phyloP scores from a whole-genome alignment of 2,888 invertebrate genomes.

The Adela reaumurella region DNA sequence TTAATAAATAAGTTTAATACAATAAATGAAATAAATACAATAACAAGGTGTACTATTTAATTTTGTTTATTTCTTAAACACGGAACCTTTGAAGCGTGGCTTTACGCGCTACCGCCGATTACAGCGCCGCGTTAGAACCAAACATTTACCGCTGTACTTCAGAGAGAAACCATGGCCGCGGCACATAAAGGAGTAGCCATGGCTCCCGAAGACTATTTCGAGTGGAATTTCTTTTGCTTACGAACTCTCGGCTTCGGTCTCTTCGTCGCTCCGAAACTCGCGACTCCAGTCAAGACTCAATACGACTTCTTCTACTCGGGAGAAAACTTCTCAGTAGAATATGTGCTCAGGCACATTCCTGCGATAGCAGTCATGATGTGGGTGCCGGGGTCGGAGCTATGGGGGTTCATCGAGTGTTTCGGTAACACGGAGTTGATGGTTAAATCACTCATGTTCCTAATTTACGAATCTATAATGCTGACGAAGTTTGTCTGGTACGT shows the following conservation, averaged over 20 bases:
- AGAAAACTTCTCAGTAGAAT: neutral
- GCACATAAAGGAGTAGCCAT: too few species aligned
- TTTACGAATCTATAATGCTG: neutral
- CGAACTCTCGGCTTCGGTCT: neutral
- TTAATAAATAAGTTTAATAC: too few species aligned
- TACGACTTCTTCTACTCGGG: neutral
- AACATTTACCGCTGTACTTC: too few species aligned
- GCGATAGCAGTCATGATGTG: neutral
- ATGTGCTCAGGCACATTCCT: neutral
- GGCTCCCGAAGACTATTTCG: neutral
- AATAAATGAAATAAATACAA: too few species aligned
- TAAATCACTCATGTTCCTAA: neutral
- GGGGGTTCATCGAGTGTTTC: neutral
- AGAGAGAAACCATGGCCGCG: too few species aligned
- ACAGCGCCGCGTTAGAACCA: too few species aligned
- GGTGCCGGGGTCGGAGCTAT: neutral
- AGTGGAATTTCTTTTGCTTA: neutral
- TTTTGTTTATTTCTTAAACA: too few species aligned
- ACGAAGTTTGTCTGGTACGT: neutral
- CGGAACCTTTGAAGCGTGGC: too few species aligned
- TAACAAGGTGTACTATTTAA: too few species aligned
- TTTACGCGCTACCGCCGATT: too few species aligned
- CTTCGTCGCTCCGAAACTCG: neutral
- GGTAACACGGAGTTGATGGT: neutral
- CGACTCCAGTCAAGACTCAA: neutral